phyloP scores from a whole-genome alignment of 2,113 vertebrate species.

The Elaphurus davidianus region DNA sequence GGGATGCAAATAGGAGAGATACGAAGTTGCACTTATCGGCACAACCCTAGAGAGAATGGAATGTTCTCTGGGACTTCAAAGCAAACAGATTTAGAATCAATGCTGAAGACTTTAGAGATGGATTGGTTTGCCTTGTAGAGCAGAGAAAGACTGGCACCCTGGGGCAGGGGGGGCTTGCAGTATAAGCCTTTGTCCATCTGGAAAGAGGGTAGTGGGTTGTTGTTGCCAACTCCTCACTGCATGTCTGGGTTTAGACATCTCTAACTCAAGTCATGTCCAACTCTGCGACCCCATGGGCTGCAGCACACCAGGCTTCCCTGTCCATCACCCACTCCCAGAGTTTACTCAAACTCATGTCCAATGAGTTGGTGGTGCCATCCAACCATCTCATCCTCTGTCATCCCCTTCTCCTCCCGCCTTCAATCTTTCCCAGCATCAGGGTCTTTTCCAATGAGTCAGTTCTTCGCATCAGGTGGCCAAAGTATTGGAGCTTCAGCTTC shows the following conservation, averaged over 20 bases:
- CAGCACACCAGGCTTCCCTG: neutral
- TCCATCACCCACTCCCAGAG: neutral
- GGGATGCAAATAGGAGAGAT: neutral
- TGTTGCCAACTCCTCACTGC: neutral
- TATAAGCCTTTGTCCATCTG: neutral
- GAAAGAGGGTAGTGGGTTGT: neutral
- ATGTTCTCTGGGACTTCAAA: neutral
- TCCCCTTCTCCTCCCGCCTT: neutral
- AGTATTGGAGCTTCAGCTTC: neutral
- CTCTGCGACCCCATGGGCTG: neutral
- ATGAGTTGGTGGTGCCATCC: neutral
- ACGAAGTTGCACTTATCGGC: neutral
- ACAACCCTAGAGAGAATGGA: neutral
- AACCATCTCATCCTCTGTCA: neutral
- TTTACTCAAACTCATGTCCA: neutral
- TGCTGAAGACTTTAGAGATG: neutral
- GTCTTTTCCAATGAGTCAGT: neutral
- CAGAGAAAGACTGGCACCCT: neutral
- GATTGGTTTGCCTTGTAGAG: neutral
- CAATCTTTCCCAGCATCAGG: neutral
- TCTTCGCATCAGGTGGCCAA: neutral
- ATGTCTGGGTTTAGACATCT: neutral
- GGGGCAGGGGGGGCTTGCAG: neutral
- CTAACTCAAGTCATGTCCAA: neutral
- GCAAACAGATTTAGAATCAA: neutral